Evolutionary conservation across 1,140 invertebrate genomes (phyloP).

Genomic region (Sarcophaga peregrina): DNA sequence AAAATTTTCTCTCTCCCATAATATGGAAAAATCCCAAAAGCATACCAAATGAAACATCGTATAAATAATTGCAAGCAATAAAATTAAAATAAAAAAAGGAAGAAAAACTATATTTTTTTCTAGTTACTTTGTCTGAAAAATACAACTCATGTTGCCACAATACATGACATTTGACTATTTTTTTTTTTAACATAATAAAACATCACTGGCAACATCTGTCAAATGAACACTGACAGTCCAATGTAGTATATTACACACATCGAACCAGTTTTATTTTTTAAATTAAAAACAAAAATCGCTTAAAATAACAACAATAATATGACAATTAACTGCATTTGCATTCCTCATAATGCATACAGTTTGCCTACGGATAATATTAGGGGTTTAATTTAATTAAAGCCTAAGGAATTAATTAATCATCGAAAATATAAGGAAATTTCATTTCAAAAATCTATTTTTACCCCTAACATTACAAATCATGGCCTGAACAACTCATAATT

Average conservation of each 20-base stretch:
- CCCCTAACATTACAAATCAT: too few relatives aligned
- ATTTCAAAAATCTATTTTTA: too few relatives aligned
- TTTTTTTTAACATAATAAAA: not conserved
- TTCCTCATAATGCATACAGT: not conserved
- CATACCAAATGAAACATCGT: not conserved
- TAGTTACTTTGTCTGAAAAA: too few relatives aligned
- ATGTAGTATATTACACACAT: conserved; percentile 11
- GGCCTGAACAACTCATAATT: too few relatives aligned
- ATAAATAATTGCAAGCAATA: not conserved
- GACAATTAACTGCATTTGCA: conserved; percentile 10
- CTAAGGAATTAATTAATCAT: too few relatives aligned
- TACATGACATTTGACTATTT: not conserved
- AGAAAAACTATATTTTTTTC: not conserved
- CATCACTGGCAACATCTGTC: not conserved
- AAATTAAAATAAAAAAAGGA: not conserved
- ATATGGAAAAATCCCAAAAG: conserved; percentile 8
- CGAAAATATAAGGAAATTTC: too few relatives aligned
- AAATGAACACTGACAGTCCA: not conserved
- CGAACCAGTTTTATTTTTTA: not conserved
- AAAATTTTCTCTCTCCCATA: conserved; percentile 1
- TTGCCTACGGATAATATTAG: too few relatives aligned
- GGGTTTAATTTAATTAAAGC: too few relatives aligned
- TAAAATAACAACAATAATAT: not conserved
- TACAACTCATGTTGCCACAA: too few relatives aligned
- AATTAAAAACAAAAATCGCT: too few relatives aligned